phyloP scores from a whole-genome alignment of 2,888 invertebrate species.

The Branchipolynoe longqiensis region DNA sequence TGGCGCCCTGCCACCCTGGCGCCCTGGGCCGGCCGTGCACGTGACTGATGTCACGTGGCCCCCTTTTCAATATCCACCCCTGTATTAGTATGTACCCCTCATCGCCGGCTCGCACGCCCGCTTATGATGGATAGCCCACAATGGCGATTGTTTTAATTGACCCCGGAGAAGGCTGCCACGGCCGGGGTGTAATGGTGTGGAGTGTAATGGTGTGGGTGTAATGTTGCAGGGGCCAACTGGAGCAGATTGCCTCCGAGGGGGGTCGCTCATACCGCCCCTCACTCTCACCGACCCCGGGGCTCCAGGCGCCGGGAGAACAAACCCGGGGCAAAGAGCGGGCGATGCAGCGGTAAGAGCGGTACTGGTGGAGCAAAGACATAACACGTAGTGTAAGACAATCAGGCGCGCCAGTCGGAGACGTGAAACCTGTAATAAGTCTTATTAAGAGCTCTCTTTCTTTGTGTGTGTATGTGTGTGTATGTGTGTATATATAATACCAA shows the following conservation, averaged over 20 bases:
- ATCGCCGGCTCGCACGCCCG: background rate
- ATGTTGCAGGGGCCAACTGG: background rate
- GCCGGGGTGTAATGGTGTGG: no score
- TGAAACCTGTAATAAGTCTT: slow-evolving; percentile 5
- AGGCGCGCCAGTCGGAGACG: background rate
- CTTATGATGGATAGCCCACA: slow-evolving; percentile 26
- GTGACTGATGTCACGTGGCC: no score
- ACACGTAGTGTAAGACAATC: no score
- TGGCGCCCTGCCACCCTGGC: no score
- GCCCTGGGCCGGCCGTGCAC: no score
- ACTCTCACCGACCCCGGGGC: background rate
- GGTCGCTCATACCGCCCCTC: background rate
- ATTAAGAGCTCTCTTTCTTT: background rate
- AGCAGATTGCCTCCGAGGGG: slow-evolving; percentile 29
- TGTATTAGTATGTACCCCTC: background rate
- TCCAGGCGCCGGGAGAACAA: background rate
- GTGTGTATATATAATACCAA: no score
- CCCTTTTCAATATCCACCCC: no score
- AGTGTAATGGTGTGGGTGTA: background rate
- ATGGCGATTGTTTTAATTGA: slow-evolving; percentile 47
- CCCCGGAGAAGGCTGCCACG: background rate
- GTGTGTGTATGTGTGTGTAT: no score
- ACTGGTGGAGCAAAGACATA: no score
- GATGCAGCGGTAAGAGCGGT: no score
- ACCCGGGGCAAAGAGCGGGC: background rate